Evolutionary conservation across 2,797 vertebrate species (phyloP).

Genomic region (Rhynchonycteris naso): DNA sequence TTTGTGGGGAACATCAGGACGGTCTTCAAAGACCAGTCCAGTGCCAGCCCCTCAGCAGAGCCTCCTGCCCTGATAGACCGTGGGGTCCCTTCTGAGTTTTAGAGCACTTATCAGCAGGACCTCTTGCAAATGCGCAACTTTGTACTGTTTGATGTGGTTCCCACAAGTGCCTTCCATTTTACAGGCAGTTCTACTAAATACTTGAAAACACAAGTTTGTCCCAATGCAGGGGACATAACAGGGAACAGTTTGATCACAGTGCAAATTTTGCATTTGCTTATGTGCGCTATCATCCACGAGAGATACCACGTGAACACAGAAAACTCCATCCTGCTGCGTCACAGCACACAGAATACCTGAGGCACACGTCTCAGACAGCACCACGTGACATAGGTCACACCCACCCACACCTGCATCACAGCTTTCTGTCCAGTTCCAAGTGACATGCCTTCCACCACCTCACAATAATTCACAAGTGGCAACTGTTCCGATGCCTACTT

Average conservation of each 20-base stretch:
- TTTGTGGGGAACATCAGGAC: background rate
- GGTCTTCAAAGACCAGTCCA: background rate
- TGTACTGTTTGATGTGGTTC: background rate
- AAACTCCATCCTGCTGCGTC: background rate
- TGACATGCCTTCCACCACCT: background rate
- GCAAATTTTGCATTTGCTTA: background rate
- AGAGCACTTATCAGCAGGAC: background rate
- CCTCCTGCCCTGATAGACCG: background rate
- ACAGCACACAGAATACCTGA: background rate
- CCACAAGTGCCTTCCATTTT: background rate
- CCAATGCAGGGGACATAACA: background rate
- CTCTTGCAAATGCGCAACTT: background rate
- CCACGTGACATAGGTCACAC: too few species aligned
- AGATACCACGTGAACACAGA: background rate
- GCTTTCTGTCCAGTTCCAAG: background rate
- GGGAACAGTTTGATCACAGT: background rate
- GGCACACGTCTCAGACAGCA: background rate
- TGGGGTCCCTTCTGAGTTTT: background rate
- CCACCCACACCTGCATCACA: background rate
- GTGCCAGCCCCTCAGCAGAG: background rate
- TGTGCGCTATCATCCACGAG: background rate
- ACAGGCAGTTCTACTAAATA: background rate
- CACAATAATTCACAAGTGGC: background rate
- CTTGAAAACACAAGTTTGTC: slow-evolving; percentile 11
- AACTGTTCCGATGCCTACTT: background rate